Base-by-base conservation (phyloP, 2,797 vertebrate genomes). In the Fratercula arctica region DNA sequence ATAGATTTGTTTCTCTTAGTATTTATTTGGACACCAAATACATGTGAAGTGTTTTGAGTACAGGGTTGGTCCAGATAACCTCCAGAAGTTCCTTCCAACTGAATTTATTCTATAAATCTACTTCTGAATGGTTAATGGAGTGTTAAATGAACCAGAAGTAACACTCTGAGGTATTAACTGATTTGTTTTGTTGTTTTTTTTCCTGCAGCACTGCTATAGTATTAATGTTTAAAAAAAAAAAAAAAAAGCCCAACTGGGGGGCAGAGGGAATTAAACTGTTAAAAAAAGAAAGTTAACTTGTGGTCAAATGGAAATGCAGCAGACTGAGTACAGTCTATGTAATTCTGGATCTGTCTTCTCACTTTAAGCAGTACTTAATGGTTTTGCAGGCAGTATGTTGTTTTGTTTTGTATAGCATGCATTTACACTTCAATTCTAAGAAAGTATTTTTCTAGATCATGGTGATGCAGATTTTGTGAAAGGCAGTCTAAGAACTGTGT, bases 101-200 rank as follows among this genome's bases (percentile, higher is more conserved):
- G 54, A 56, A 84, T 84, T 77, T 76, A 43, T 74, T 91, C n/a
- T 86, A 18, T 50, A 80, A 51, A 68, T 89, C 17, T 85, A 15
- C 76, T 94, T 91, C 51, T 73, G 61, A 94, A 51, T 61, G 74
- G 41, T 31, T 84, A 74, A 75, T 91, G 57, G 41, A 72, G 16
- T 91, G 48, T 72, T 87, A 89, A 93, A 92, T 89, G 75, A 92
- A 85, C 37, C n/a, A 85, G 64, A 85, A 92, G 37, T 67, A 92
- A 59, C 56, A 13, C 31, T 81, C 39, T 60, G 33, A 63, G 18
- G 35, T 53, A 41, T 78, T 89, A 93, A 83, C 85, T 88, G 31
- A 16, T 26, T 21, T 23, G 14, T 5, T 7, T 31, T 11, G 26
- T 50, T 48, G 48, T 51, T 26, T 24, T 80, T 83, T 84, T 24